Base-by-base conservation (phyloP, 1,140 invertebrate genomes). In the Drosophila pandora region DNA sequence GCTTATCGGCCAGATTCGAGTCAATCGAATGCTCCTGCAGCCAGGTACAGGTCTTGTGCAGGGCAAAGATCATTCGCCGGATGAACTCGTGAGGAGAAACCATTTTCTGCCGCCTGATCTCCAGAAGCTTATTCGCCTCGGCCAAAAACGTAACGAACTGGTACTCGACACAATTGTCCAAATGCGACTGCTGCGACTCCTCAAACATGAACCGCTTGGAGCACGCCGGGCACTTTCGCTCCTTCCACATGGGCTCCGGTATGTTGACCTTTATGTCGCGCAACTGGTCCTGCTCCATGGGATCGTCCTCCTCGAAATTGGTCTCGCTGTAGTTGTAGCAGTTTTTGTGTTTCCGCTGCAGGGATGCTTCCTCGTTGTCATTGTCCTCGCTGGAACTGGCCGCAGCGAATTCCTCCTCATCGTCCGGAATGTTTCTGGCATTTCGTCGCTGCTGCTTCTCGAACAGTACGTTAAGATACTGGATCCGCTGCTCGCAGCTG, bases 261-360 rank as follows among this genome's bases (percentile, higher is more conserved):
- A 91, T 91, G 13, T 84, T 84, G 0, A 91, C 90, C 13, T 87
- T 87, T 6, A 87, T 73, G 50, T 90, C 70, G 9, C 87, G 53
- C 2, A 91, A n/a, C 52, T 90, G 76, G 0, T 79, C 88, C 56
- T 90, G 76, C 47, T 90, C 79, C 79, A 91, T 91, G 17, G 90
- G 83, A 77, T 91, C 90, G 47, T 91, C 90, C n/a, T 91, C 90
- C 53, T 91, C 85, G 37, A 91, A 91, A 55, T 90, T 91, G 0
- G 84, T 91, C 43, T 91, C 90, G 21, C 58, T 90, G 55, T 91
- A 91, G 17, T 88, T 90, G 37, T 90, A 90, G 34, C 62, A 79
- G 28, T 90, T 90, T 52, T 90, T 90, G 48, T 87, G 61, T 47
- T 88, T 83, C 10, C 83, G 57, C 4, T 59, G 47, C 17, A 87